Evolutionary conservation across 2,888 invertebrate species (phyloP).

Genomic region (Mylabris sibirica): DNA sequence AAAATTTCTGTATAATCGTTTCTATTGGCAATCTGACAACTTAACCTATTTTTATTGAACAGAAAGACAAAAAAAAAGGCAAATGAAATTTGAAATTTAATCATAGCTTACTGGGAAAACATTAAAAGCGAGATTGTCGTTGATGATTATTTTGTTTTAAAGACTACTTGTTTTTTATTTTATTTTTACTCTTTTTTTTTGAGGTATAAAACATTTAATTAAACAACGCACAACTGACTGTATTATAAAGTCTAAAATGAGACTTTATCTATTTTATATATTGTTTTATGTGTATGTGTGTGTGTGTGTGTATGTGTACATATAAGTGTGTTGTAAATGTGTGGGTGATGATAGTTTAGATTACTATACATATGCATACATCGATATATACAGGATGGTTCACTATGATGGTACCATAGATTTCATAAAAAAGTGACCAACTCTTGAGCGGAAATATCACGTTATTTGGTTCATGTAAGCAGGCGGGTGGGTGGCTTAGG

Average conservation of each 20-base stretch:
- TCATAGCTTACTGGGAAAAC: conserved; percentile 7
- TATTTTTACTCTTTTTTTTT: no score
- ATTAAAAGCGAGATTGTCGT: not conserved
- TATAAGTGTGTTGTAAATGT: no score
- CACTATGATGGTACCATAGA: no score
- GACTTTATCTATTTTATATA: conserved; percentile 6
- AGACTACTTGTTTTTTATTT: not conserved
- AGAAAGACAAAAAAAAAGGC: not conserved
- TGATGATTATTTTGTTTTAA: not conserved
- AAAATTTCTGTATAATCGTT: not conserved
- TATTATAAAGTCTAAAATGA: not conserved
- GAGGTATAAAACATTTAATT: not conserved
- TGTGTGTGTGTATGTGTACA: not conserved
- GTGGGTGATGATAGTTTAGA: not conserved
- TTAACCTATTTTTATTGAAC: not conserved
- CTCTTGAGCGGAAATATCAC: no score
- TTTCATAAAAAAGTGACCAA: no score
- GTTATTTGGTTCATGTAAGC: no score
- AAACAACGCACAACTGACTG: not conserved
- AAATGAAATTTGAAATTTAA: not conserved
- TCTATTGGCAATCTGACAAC: not conserved
- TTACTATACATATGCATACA: not conserved
- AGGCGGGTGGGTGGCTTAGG: no score
- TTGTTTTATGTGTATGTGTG: not conserved
- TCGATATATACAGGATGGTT: no score